Evolutionary conservation across 2,888 invertebrate species (phyloP), one percentile per base, ranked within the genome.

Genomic region (Beris chalybata): DNA sequence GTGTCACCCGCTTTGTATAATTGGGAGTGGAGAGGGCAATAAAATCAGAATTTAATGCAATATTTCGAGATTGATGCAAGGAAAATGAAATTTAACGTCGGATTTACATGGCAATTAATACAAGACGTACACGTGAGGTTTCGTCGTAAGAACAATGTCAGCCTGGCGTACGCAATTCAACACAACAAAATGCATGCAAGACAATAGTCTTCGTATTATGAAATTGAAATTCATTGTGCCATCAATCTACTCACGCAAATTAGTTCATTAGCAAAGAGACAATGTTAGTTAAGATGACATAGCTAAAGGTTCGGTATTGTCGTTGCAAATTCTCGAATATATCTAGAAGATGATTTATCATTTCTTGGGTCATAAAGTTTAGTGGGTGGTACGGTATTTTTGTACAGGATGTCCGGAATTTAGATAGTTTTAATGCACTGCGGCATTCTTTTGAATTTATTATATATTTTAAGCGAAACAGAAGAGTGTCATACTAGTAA

Each of bases 21-120:
- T n/a, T 31, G 44, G 22, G 45, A 22, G 22, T 29, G 45, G 30
- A 30, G 30, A 64, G 32, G 50, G 55, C 38, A 65, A 65, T 65
- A 65, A 65, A 65, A 65, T 48, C 50, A 65, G 48, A 65, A 31
- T 56, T 65, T 38, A 57, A 38, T 57, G 65, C 56, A 48, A 65
- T 65, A 65, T 56, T 57, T 65, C 48, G 55, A 32, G 50, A 56
- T 65, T 65, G 65, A 56, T 65, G 65, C 65, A 65, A 65, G 55
- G 54, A 38, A 65, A 65, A 13, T 54, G 65, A 57, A 65, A 65
- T 65, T 65, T 65, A 57, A 65, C 55, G 65, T 55, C 56, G 48
- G 65, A 56, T 56, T 65, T 65, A 57, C 65, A 65, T 48, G 48
- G 56, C 65, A 65, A 65, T 65, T 65, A 65, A 50, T 65, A 56